Base-by-base conservation (phyloP, 2,797 vertebrate genomes). In the Columba guinea region DNA sequence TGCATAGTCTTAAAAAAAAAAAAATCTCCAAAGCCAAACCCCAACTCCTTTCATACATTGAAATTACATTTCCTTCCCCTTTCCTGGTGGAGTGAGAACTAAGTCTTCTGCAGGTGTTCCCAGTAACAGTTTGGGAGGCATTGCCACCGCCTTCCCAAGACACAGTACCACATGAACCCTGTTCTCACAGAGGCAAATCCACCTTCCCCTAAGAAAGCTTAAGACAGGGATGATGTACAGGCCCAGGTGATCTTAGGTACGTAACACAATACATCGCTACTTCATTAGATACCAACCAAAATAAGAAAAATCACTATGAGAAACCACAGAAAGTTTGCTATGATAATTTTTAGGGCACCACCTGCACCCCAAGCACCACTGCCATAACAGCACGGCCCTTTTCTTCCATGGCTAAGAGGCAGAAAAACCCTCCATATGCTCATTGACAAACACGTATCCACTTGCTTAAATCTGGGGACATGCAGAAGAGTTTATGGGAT, bases 21-120 rank as follows among this genome's bases (percentile, higher is more conserved):
- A 69, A 89, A 18, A 44, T 44, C 13, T 19, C 64, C 24, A 89
- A 82, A 86, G 62, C 39, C 89, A 89, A 95, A 56, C 3, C 16
- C 48, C 49, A 82, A 39, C 3, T 71, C 56, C 18, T 87, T 86
- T 82, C 49, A 67, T 9, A 59, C 12, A 28, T 60, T 56, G 53
- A 51, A 95, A 91, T 56, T 64, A 53, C 22, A 71, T 69, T 96
- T 88, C 77, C 69, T 90, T 84, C 73, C 59, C 70, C 62, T 41
- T 95, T 93, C 82, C 93, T 76, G 6, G 7, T 73, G 21, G 78
- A 84, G 75, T 52, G 80, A 92, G 87, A 34, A 56, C 30, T 34
- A 90, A 96, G 82, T 71, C 63, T 34, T 95, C 93, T 94, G 96
- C 93, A 97, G 93, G 96, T 93, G 94, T 87, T 94, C 96, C 82